Percentiles rank a stretch among this genome's conserved stretches.
phyloP scores from a whole-genome alignment of 2,113 vertebrate species.

The Protobothrops flavoviridis region DNA sequence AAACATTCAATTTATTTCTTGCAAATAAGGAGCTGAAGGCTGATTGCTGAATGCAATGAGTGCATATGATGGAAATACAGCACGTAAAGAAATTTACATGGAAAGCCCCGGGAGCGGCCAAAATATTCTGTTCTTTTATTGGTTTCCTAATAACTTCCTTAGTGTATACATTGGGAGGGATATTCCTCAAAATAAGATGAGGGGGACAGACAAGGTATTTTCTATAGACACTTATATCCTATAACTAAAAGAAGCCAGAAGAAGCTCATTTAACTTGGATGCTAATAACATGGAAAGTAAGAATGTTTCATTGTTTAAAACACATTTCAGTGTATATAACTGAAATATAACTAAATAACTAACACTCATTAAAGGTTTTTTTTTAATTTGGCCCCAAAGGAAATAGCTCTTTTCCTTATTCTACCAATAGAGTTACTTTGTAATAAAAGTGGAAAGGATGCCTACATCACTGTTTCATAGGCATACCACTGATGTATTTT shows the following conservation, averaged over 20 bases:
- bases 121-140: background rate
- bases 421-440: slow-evolving; percentile 13
- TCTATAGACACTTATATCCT: slow-evolving; percentile 36
- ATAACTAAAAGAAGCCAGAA: slow-evolving; percentile 35
- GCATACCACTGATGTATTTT: background rate
- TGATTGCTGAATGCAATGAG: background rate
- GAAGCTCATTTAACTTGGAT: slow-evolving; percentile 56
- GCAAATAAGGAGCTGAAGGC: background rate
- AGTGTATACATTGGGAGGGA: background rate
- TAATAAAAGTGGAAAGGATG: background rate
- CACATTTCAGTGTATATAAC: slow-evolving; percentile 37
- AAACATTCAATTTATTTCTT: background rate
- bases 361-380: slow-evolving; percentile 57
- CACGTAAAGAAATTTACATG: background rate
- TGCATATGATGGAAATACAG: background rate
- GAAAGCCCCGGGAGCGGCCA: background rate
- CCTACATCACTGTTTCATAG: slow-evolving; percentile 13
- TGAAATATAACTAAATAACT: background rate
- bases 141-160: background rate
- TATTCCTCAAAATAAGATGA: slow-evolving; percentile 30
- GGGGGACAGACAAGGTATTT: slow-evolving; percentile 39
- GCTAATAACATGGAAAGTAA: background rate
- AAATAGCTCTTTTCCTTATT: slow-evolving; percentile 28
- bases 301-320: slow-evolving; percentile 27
- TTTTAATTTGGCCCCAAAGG: slow-evolving; percentile 37